Percentiles rank a stretch among this genome's conserved stretches.
Conservation (phyloP, 1,140 invertebrate species). For the Xylocopa sonorina region DNA sequence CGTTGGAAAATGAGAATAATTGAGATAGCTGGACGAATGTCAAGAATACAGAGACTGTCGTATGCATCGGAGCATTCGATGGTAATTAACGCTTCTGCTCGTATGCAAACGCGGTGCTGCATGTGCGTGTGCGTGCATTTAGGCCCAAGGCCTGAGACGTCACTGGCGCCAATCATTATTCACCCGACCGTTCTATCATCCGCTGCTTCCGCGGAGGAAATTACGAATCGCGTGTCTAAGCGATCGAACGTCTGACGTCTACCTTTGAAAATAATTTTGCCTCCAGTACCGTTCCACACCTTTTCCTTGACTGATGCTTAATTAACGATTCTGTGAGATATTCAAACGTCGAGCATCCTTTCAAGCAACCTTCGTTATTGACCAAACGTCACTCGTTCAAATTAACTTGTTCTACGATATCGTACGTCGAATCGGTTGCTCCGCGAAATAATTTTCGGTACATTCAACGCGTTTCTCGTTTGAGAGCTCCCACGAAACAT, state of each 20-base stretch:
- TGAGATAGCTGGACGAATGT: neutral
- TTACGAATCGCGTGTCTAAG: conserved; percentile 34
- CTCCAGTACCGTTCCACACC: neutral
- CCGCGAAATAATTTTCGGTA: too few relatives aligned
- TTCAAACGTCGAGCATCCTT: neutral
- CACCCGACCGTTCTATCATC: conserved; percentile 51
- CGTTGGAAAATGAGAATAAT: neutral
- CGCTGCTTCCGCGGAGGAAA: conserved; percentile 41
- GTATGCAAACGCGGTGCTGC: neutral
- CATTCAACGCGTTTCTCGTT: too few relatives aligned
- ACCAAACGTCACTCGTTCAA: neutral
- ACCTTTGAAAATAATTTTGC: conserved; percentile 41
- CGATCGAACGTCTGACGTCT: conserved; percentile 19
- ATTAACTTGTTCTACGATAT: neutral
- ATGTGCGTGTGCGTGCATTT: conserved; percentile 5
- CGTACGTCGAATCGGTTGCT: neutral
- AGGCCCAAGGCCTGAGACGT: conserved; percentile 45
- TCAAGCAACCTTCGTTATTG: neutral
- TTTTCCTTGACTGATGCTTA: conserved; percentile 26
- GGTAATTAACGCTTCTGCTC: neutral
- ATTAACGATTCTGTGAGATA: neutral
- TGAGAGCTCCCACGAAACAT: too few relatives aligned
- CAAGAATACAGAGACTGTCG: neutral
- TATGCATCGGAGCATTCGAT: neutral
- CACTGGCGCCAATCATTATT: conserved; percentile 46